These are phyloP conservation scores for Fringilla coelebs DNA, from an alignment of 2,797 vertebrate species.

Conservation along the genomic window DNA sequence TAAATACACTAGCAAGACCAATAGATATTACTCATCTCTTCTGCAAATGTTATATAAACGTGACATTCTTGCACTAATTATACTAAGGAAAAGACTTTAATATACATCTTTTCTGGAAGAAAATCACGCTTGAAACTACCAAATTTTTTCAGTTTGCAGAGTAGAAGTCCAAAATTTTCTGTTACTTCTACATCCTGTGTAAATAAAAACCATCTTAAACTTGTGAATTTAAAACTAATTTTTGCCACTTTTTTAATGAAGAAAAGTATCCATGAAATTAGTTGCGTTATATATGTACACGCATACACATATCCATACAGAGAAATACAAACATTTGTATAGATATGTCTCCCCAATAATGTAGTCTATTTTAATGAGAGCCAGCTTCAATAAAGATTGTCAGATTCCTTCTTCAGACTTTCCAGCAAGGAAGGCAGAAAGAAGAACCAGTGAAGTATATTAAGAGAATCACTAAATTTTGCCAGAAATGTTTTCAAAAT, in stretches of 20 bases:
- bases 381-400: background rate
- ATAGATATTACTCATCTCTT: background rate
- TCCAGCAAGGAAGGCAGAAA: background rate
- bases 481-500: background rate
- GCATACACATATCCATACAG: accelerated
- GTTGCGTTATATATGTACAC: background rate
- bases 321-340: background rate
- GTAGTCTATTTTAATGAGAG: background rate
- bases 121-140: background rate
- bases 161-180: background rate
- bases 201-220: background rate
- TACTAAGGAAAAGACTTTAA: background rate
- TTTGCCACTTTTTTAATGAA: background rate
- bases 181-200: background rate
- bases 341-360: background rate
- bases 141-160: background rate
- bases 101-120: background rate
- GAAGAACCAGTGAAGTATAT: background rate
- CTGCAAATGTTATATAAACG: background rate
- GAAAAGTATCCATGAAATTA: background rate
- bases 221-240: background rate
- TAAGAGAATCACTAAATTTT: background rate
- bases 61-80: background rate
- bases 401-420: background rate
- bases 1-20: background rate